Percentiles rank a stretch among this genome's conserved stretches.
These are phyloP conservation scores for Agriopis aurantiaria DNA, from an alignment of 2,888 invertebrate genomes.

Conservation along the genomic window DNA sequence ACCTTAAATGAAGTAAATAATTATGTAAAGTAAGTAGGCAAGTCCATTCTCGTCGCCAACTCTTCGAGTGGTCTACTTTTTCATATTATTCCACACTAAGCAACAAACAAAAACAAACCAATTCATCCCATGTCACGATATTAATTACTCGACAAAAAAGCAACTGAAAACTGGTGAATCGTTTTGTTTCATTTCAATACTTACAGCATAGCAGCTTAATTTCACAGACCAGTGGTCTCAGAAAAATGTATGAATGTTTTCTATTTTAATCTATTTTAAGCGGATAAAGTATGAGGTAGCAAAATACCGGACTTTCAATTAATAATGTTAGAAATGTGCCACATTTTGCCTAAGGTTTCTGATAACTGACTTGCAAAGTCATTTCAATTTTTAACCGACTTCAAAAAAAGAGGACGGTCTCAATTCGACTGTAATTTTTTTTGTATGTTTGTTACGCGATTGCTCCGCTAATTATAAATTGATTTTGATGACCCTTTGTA, in stretches of 20 bases:
- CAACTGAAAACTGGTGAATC: slow-evolving; percentile 56
- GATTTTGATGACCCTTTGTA: too few species aligned
- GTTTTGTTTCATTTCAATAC: slow-evolving; percentile 72
- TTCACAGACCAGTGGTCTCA: slow-evolving; percentile 62
- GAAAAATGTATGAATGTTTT: slow-evolving; percentile 50
- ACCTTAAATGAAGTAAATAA: too few species aligned
- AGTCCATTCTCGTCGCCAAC: too few species aligned
- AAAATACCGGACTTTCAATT: slow-evolving; percentile 3
- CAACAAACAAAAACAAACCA: slow-evolving; percentile 16
- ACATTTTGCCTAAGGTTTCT: background rate
- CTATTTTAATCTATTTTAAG: slow-evolving; percentile 51
- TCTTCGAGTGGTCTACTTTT: too few species aligned
- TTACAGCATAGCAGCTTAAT: slow-evolving; percentile 62
- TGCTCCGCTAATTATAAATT: too few species aligned
- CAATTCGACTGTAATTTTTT: too few species aligned
- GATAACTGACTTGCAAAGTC: background rate
- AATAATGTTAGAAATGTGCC: background rate
- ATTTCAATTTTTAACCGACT: background rate
- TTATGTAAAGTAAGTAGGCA: too few species aligned
- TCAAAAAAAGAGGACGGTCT: too few species aligned
- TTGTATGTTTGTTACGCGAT: too few species aligned
- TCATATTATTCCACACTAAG: too few species aligned
- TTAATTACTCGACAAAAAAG: slow-evolving; percentile 59
- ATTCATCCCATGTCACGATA: slow-evolving; percentile 50
- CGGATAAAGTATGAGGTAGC: slow-evolving; percentile 19